Base-by-base conservation (phyloP, 2,797 vertebrate genomes). In the Eulemur mongoz region DNA sequence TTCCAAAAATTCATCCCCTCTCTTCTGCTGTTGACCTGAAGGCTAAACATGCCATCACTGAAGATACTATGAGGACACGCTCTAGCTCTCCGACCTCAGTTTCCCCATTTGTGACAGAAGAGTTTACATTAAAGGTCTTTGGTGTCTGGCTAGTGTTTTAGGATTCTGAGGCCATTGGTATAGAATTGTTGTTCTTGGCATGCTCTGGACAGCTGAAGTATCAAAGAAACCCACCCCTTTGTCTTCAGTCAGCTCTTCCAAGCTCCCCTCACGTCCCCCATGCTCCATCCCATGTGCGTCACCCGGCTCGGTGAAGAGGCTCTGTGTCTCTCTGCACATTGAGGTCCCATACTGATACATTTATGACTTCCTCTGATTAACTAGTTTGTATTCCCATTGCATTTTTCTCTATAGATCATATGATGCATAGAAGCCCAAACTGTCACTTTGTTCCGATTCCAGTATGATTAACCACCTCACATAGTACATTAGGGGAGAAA, bases 321-420 rank as follows among this genome's bases (percentile, higher is more conserved):
- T 32, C 52, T 1, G 1, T 8, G 35, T 22, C 45, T 4, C 45
- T 4, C 43, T 38, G 11, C 5, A 3, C 32, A 59, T 30, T 69
- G 25, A 85, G 54, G 15, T 75, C 70, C 23, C 35, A 54, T 45
- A 22, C 54, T 65, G 54, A 82, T 43, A 65, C 59, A 67, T 84
- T 94, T 48, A 43, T 50, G 43, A 82, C 67, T 72, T 38, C 5
- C 23, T 86, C 63, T 65, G 48, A 70, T 90, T 9, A 88, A 59
- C 54, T 40, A 12, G 11, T 89, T 84, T 83, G 72, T 45, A 88
- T 76, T 91, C 35, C 83, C 4, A 7, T 7, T 76, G 40, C 25
- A 13, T 91, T 91, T 95, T 95, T 91, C 48, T 72, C 48, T 61
- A 5, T 82, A 72, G 69, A 73, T 80, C 32, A 23, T 13, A 14